These are phyloP conservation scores for Cryptotermes secundus DNA, from an alignment of 1,140 invertebrate genomes.

Conservation along the genomic window DNA sequence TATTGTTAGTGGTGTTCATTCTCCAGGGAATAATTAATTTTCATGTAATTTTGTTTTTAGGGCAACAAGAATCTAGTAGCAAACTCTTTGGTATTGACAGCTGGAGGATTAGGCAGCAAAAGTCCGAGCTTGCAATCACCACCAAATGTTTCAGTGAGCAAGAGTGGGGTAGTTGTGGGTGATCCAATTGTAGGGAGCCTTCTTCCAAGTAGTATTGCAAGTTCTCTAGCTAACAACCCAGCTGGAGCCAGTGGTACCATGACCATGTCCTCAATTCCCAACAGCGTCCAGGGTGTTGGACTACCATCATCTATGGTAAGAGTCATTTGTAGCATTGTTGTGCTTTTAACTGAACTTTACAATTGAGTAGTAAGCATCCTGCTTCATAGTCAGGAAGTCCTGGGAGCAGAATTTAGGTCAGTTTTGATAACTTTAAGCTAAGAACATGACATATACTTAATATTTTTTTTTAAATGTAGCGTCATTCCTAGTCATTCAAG, in stretches of 20 bases:
- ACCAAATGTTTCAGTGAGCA: constrained; percentile 68
- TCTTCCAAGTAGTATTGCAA: constrained; percentile 60
- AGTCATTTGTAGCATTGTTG: neutral
- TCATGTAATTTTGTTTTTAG: constrained; percentile 48
- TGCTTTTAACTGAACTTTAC: too few species aligned
- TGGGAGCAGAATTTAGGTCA: too few species aligned
- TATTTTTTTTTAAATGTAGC: too few species aligned
- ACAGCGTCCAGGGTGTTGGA: neutral
- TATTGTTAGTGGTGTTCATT: neutral
- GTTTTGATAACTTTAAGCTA: too few species aligned
- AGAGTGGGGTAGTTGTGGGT: constrained; percentile 44
- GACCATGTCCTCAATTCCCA: constrained; percentile 11
- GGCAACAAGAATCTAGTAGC: constrained; percentile 71
- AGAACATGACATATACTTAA: too few species aligned
- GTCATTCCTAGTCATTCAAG: too few species aligned
- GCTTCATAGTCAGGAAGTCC: too few species aligned
- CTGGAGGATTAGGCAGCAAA: constrained; percentile 72
- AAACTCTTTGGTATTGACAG: constrained; percentile 65
- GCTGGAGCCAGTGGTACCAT: constrained; percentile 38
- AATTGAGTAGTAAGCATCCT: too few species aligned
- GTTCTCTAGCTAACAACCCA: constrained; percentile 55
- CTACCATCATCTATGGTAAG: neutral
- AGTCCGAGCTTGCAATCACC: constrained; percentile 80
- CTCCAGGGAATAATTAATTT: neutral
- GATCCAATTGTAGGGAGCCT: constrained; percentile 35